Evolutionary conservation across 1,140 invertebrate species (phyloP), one percentile per base, ranked within the genome.

Genomic region (Bactericera cockerelli): DNA sequence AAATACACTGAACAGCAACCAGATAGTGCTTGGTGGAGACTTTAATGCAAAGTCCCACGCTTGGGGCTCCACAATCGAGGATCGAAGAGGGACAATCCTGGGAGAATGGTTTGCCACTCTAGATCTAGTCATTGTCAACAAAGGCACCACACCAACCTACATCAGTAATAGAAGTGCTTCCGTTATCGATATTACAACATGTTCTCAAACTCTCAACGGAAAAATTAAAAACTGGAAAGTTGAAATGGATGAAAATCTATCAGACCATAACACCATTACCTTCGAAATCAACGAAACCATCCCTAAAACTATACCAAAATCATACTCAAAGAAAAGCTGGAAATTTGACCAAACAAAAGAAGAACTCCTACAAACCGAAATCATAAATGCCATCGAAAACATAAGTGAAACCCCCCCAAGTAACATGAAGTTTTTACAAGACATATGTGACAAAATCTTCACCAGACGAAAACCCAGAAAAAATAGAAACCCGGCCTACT

Each of bases 401-500:
- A 24, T 11, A 26, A 56, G n/a, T 24, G 11, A 2, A 6, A 56
- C 3, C n/a, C 26, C 55, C 8, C 19, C 8, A n/a, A 16, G 11
- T 22, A 26, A 24, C 55, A 56, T 28, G 2, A 6, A 24, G n/a
- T 11, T 56, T 11, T 24, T 56, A 14, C 22, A 24, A 56, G 55
- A 56, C 2, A 28, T 28, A 19, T 56, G 55, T 24, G n/a, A 22
- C 4, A 16, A 56, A 28, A 28, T 28, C 26, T 56, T 56, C 11
- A 22, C 53, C 0, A 60, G 39, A 36, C 57, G 38, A 25, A 11
- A 21, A 26, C 16, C 28, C 38, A 13, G 16, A 14, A 54, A 33
- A 1, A 19, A 3, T 8, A 59, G 55, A 13, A 28, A 60, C 1
- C 21, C 61, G 1, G 62, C 62, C 2, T 66, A 70, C 60, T 71